Conservation (phyloP, 2,797 vertebrate genomes). For the Melanotaenia trifasciata region DNA sequence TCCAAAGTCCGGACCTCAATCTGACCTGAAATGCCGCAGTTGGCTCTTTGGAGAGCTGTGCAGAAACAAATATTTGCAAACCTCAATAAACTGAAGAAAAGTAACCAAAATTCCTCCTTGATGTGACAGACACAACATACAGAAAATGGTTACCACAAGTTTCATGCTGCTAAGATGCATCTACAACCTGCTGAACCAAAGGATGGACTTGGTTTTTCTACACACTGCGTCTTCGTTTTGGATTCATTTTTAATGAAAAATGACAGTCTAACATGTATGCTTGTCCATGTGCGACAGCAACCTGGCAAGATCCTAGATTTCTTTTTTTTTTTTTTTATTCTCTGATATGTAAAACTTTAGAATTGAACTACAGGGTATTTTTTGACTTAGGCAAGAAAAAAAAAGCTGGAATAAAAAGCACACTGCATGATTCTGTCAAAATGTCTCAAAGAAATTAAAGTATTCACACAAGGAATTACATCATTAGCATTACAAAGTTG, state of each 20-base stretch:
- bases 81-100: not conserved
- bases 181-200: not conserved
- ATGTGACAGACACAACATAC: not conserved
- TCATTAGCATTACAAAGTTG: conserved; percentile 8
- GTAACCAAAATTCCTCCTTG: not conserved
- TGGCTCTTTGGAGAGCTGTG: not conserved
- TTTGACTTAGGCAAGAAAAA: no score
- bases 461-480: not conserved
- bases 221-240: no score
- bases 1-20: not conserved
- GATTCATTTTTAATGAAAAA: no score
- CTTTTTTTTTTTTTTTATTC: no score
- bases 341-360: no score
- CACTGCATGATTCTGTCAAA: not conserved
- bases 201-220: not conserved
- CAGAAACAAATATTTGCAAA: not conserved
- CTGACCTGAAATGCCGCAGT: not conserved
- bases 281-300: no score
- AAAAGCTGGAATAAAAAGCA: not conserved
- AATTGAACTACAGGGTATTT: no score
- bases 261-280: no score
- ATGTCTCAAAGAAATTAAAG: not conserved
- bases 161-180: not conserved
- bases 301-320: no score
- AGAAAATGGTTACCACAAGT: no score